Percentiles rank a stretch among this genome's conserved stretches.
These are phyloP conservation scores for Lacerta agilis DNA, from an alignment of 2,797 vertebrate species.

Conservation along the genomic window DNA sequence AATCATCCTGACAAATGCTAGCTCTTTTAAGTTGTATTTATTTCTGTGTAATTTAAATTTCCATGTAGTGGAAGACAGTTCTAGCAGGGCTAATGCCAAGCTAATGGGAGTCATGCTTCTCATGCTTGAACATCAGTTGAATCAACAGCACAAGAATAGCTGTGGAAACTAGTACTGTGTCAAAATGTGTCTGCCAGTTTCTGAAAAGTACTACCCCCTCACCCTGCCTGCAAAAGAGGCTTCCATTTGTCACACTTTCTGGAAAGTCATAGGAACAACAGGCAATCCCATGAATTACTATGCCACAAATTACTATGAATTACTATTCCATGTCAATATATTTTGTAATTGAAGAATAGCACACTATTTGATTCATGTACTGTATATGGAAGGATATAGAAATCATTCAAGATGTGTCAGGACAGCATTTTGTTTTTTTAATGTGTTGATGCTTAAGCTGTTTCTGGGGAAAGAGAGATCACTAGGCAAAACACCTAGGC, in stretches of 20 bases:
- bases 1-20: background rate
- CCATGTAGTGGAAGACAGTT: background rate
- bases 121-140: background rate
- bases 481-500: slow-evolving; percentile 31
- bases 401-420: slow-evolving; percentile 54
- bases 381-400: slow-evolving; percentile 39
- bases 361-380: slow-evolving; percentile 37
- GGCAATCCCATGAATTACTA: background rate
- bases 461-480: slow-evolving; percentile 47
- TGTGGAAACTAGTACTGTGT: too few species aligned
- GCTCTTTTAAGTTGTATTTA: background rate
- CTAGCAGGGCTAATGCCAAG: background rate
- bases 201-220: too few species aligned
- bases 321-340: background rate
- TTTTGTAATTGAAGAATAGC: slow-evolving; percentile 38
- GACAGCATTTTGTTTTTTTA: slow-evolving; percentile 52
- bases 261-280: background rate
- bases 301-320: background rate
- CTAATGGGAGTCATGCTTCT: background rate
- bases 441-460: slow-evolving; percentile 20
- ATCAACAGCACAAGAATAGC: slow-evolving; percentile 32
- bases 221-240: too few species aligned
- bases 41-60: slow-evolving; percentile 1
- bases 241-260: background rate
- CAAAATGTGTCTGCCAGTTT: slow-evolving; percentile 5